A percentile compares a stretch with the other conserved stretches of the same genome.
Conservation (phyloP, 1,140 invertebrate species). For the Diachasmimorpha longicaudata region DNA sequence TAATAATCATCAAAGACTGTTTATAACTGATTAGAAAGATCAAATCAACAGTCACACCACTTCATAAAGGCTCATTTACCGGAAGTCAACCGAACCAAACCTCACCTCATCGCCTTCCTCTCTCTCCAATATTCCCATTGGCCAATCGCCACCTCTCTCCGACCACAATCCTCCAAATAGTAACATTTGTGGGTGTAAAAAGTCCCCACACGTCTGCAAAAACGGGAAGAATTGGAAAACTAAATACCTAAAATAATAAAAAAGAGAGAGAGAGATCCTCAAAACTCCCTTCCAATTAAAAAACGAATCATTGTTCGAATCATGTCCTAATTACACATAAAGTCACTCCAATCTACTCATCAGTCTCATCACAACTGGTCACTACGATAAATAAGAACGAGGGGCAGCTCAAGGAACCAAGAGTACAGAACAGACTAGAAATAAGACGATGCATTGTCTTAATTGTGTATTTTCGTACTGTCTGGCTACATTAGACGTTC, state of each 20-base stretch:
- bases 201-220: background rate
- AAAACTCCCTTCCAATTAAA: background rate
- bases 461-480: background rate
- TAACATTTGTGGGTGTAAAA: background rate
- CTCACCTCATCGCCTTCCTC: background rate
- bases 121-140: background rate
- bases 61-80: too few species aligned
- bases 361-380: too few species aligned
- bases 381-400: too few species aligned
- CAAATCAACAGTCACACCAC: too few species aligned
- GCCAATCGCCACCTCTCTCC: background rate
- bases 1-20: slow-evolving; percentile 5
- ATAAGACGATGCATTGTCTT: background rate
- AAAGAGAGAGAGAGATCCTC: background rate
- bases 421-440: background rate
- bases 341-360: too few species aligned
- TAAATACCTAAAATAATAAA: background rate
- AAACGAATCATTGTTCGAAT: too few species aligned
- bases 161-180: background rate
- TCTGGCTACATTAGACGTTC: background rate
- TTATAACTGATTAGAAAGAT: too few species aligned
- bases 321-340: too few species aligned
- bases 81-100: too few species aligned
- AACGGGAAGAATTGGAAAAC: background rate
- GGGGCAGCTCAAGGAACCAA: background rate